Base-by-base conservation (phyloP, 2,888 invertebrate genomes). In the Latrodectus hesperus region DNA sequence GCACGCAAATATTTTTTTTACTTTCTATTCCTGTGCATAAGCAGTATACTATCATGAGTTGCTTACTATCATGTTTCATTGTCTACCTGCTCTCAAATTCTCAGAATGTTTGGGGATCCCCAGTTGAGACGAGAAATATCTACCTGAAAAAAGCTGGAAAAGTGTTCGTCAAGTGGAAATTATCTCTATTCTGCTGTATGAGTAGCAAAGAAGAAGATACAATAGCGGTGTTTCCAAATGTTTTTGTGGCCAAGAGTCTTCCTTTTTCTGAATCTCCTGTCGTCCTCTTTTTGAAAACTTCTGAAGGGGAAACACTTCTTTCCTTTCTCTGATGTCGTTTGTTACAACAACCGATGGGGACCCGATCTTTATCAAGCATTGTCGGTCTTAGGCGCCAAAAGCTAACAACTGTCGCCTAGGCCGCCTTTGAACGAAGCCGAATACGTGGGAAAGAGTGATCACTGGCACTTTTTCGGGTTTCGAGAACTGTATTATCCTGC, bases 381-480 rank as follows among this genome's bases (percentile, higher is more conserved):
- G 86, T 81, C 76, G 81, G 81, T 49, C 51, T 65, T 52, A 77
- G 86, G 86, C 86, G 86, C 86, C 86, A 81, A 87, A 87, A 81
- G 86, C 81, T 81, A 81, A 77, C 81, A 87, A 87, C 76, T 87
- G 81, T 87, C 86, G 72, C 72, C 75, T 71, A 70, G 52, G 51
- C n/a, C 67, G 51, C 65, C 71, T 76, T 86, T 76, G 74, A 76
- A 55, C 17, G 60, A 22, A n/a, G 22, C 76, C 71, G 84, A 49
- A 53, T 10, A 16, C 60, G 60, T 60, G 60, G 60, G 60, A 60
- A 60, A 16, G 60, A 16, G n/a, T n/a, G 14, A 16, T 60, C 60
- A 60, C 11, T 38, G n/a, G 60, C 60, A 60, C n/a, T 60, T 60
- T 60, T 12, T 60, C 12, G 10, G n/a, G 60, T 11, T 38, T 38